A percentile compares a stretch with the other conserved stretches of the same genome.
Evolutionary conservation across 2,888 invertebrate species (phyloP).

Genomic region (Euplagia quadripunctaria): DNA sequence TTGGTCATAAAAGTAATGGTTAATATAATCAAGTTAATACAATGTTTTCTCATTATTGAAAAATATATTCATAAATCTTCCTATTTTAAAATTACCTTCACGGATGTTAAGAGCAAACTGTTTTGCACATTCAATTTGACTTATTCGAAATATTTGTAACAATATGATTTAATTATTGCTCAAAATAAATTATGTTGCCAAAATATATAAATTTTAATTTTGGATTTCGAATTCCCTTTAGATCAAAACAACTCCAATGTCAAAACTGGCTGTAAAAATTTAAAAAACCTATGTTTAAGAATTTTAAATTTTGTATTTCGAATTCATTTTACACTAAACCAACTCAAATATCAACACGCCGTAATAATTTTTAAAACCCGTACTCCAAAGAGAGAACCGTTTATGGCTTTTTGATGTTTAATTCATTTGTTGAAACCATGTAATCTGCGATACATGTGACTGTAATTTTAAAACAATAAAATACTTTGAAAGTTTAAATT

Average conservation of each 20-base stretch:
- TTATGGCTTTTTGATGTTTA: constrained; percentile 28
- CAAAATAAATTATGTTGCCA: too few species aligned
- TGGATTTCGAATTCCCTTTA: neutral
- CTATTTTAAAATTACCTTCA: too few species aligned
- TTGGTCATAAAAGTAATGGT: too few species aligned
- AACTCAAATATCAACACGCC: neutral
- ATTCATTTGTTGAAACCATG: constrained; percentile 30
- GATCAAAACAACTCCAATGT: neutral
- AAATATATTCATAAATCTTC: too few species aligned
- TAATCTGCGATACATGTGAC: constrained; percentile 31
- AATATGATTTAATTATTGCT: too few species aligned
- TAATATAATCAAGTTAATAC: too few species aligned
- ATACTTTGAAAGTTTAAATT: constrained; percentile 46
- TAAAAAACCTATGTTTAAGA: neutral
- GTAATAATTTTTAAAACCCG: constrained; percentile 6
- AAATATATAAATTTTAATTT: too few species aligned
- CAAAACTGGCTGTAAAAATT: neutral
- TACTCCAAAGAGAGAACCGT: constrained; percentile 10
- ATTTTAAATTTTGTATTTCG: neutral
- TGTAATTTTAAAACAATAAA: constrained; percentile 56
- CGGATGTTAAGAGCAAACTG: too few species aligned
- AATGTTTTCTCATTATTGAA: too few species aligned
- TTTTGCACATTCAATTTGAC: too few species aligned
- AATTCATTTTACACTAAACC: neutral
- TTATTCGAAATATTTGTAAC: too few species aligned